A percentile compares a stretch with the other conserved stretches of the same genome.
Evolutionary conservation across 2,888 invertebrate genomes (phyloP).

Genomic region (Abrostola tripartita): DNA sequence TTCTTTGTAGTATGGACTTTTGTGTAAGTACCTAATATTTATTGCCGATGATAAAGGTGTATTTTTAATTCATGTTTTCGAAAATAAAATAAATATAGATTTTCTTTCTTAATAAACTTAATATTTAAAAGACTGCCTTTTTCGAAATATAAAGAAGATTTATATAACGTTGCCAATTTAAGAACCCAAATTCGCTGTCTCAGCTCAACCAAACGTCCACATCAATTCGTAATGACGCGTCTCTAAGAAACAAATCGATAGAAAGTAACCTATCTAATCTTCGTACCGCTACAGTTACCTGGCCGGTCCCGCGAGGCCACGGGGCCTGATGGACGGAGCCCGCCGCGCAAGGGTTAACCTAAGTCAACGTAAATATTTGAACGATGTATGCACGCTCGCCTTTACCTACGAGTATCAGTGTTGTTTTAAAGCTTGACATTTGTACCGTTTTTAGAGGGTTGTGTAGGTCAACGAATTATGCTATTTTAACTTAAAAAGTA

Average conservation of each 20-base stretch:
- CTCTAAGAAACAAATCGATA: conserved; percentile 33
- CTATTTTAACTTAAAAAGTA: no score
- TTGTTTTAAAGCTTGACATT: conserved; percentile 61
- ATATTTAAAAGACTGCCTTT: no score
- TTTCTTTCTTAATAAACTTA: no score
- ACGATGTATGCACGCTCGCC: conserved; percentile 58
- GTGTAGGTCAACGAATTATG: conserved; percentile 4
- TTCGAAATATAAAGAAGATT: no score
- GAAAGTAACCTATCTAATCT: conserved; percentile 59
- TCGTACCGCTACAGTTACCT: conserved; percentile 67
- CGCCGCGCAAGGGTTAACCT: conserved; percentile 83
- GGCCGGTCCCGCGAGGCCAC: conserved; percentile 79
- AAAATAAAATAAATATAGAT: no score
- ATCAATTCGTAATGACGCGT: conserved; percentile 14
- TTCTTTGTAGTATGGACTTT: no score
- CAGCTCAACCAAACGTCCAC: background rate
- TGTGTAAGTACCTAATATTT: no score
- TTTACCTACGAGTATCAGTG: conserved; percentile 60
- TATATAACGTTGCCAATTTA: no score
- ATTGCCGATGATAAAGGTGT: no score
- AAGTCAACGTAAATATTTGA: conserved; percentile 87
- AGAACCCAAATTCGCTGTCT: no score
- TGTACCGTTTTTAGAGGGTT: conserved; percentile 48
- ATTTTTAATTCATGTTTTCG: no score
- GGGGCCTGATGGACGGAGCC: conserved; percentile 83